Evolutionary conservation across 1,140 invertebrate species (phyloP).

Genomic region (Drosophila tsacasi): DNA sequence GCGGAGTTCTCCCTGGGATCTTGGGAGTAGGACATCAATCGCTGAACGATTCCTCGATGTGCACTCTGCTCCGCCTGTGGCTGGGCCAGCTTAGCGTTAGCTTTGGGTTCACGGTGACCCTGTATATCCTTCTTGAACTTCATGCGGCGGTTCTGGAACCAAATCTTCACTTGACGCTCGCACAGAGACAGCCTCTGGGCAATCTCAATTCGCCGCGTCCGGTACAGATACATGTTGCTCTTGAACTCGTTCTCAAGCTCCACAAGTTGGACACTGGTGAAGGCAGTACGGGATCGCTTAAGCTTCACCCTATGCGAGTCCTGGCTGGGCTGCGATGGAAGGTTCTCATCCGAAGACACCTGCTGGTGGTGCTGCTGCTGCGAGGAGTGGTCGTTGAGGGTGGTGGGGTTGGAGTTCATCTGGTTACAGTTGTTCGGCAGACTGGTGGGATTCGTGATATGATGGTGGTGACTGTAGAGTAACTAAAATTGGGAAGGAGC

Average conservation of each 20-base stretch:
- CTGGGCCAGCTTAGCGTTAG: constrained; percentile 55
- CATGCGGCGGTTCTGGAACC: constrained; percentile 87
- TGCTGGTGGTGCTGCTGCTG: constrained; percentile 48
- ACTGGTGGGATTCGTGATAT: constrained; percentile 14
- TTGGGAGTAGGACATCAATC: constrained; percentile 80
- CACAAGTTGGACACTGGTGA: constrained; percentile 93
- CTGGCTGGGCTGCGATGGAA: constrained; percentile 52
- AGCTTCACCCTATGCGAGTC: constrained; percentile 60
- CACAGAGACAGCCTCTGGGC: constrained; percentile 90
- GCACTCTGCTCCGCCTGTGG: constrained; percentile 71
- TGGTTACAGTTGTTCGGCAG: constrained; percentile 30
- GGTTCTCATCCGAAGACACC: constrained; percentile 73
- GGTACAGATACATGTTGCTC: constrained; percentile 91
- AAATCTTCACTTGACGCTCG: constrained; percentile 96
- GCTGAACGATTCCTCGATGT: constrained; percentile 76
- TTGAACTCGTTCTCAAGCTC: constrained; percentile 86
- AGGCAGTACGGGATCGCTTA: constrained; percentile 89
- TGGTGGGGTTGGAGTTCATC: constrained; percentile 24
- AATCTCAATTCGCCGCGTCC: constrained; percentile 93
- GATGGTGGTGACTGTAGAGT: constrained; percentile 51
- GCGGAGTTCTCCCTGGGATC: constrained; percentile 59
- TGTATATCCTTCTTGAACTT: constrained; percentile 81
- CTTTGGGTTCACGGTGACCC: constrained; percentile 56
- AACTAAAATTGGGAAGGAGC: constrained; percentile 21
- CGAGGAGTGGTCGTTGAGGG: constrained; percentile 27